Conservation (phyloP, 2,888 invertebrate species). For the Athripsodes cinereus region DNA sequence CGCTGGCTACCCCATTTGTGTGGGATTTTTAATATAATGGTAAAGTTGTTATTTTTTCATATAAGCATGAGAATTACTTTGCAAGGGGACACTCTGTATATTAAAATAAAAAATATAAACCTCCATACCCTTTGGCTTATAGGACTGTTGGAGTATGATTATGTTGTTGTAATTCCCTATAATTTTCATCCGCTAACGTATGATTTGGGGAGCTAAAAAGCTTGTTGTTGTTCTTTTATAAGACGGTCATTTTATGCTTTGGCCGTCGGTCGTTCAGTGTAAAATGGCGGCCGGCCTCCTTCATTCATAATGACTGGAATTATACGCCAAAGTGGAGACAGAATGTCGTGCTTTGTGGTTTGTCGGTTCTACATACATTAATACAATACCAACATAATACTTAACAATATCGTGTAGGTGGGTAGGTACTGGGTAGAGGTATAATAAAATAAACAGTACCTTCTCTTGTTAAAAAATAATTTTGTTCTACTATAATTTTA, state of each 20-base stretch:
- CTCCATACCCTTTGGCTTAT: not conserved
- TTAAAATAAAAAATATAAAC: slow-evolving; percentile 2
- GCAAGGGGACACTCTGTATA: too few relatives aligned
- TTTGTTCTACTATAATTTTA: too few relatives aligned
- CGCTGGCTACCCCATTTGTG: too few relatives aligned
- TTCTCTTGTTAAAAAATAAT: too few relatives aligned
- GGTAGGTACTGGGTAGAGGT: too few relatives aligned
- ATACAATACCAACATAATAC: too few relatives aligned
- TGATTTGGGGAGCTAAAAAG: slow-evolving; percentile 27
- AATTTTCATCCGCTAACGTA: slow-evolving; percentile 24
- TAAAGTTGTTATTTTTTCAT: too few relatives aligned
- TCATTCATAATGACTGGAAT: slow-evolving; percentile 22
- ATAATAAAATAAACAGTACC: too few relatives aligned
- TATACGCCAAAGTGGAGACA: slow-evolving; percentile 17
- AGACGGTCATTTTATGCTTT: slow-evolving; percentile 25
- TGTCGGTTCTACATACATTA: not conserved
- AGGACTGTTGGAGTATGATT: slow-evolving; percentile 18
- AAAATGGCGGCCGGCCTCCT: slow-evolving; percentile 21
- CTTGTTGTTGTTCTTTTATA: slow-evolving; percentile 25
- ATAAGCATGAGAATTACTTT: too few relatives aligned
- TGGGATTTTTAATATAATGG: too few relatives aligned
- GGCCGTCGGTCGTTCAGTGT: slow-evolving; percentile 21
- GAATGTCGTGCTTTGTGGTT: slow-evolving; percentile 6
- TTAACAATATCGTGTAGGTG: too few relatives aligned
- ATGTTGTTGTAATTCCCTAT: slow-evolving; percentile 23